Evolutionary conservation across 1,140 invertebrate genomes (phyloP).

Genomic region (Dryas iulia): DNA sequence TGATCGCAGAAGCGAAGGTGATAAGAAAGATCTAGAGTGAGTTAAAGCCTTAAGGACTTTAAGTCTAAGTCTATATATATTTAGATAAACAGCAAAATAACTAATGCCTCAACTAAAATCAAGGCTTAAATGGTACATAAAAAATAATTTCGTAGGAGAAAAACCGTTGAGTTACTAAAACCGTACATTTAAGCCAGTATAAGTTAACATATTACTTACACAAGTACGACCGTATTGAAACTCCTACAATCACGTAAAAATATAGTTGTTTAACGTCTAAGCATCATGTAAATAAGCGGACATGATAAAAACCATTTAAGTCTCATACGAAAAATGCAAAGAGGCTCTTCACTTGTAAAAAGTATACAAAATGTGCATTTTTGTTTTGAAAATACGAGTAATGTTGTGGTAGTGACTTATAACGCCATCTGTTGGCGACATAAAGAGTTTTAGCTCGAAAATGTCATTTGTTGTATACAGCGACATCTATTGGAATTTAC

Average conservation of each 20-base stretch:
- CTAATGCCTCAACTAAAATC: too few species aligned
- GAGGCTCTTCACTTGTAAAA: background rate
- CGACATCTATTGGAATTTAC: background rate
- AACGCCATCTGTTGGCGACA: background rate
- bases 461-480: background rate
- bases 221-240: background rate
- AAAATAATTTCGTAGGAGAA: background rate
- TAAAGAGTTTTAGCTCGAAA: background rate
- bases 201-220: background rate
- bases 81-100: too few species aligned
- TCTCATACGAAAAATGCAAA: background rate
- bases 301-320: background rate
- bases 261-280: conserved; percentile 1
- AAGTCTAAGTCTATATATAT: too few species aligned
- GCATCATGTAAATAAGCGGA: background rate
- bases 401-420: background rate
- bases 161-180: background rate
- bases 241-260: background rate
- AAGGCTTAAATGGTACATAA: too few species aligned
- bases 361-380: background rate
- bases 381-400: background rate
- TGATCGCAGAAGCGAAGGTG: too few species aligned
- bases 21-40: too few species aligned
- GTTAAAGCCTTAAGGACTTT: too few species aligned
- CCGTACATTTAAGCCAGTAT: background rate